A percentile compares a stretch with the other conserved stretches of the same genome.
phyloP scores from a whole-genome alignment of 1,140 invertebrate genomes.

The Drosophila suzukii region DNA sequence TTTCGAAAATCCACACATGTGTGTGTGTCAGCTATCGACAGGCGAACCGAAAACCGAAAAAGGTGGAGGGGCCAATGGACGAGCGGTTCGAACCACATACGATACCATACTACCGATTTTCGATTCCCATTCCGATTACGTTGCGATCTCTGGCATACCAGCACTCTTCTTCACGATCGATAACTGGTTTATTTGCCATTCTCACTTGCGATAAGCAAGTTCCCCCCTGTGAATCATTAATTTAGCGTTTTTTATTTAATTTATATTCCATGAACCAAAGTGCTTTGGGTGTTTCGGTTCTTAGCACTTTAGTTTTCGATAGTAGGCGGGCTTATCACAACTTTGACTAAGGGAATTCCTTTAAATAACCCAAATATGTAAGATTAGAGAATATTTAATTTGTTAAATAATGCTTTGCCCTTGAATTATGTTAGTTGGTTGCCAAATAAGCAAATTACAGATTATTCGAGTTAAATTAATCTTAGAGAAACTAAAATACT shows the following conservation, averaged over 20 bases:
- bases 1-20: slow-evolving; percentile 25
- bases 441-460: background rate
- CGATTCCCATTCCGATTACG: background rate
- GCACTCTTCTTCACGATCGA: slow-evolving; percentile 26
- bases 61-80: slow-evolving; percentile 52
- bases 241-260: background rate
- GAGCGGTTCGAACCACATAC: slow-evolving; percentile 13
- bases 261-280: background rate
- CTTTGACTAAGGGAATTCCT: background rate
- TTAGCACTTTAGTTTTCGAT: background rate
- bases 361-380: background rate
- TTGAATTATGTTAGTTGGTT: background rate
- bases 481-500: too few species aligned
- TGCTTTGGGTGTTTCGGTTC: too few species aligned
- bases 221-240: slow-evolving; percentile 9
- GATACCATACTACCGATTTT: slow-evolving; percentile 7
- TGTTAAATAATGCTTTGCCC: background rate
- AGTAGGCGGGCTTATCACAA: background rate
- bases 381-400: background rate
- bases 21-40: slow-evolving; percentile 47
- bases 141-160: slow-evolving; percentile 4
- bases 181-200: slow-evolving; percentile 1
- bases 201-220: background rate
- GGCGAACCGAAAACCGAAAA: slow-evolving; percentile 39
- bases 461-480: background rate